Percentiles rank a stretch among this genome's conserved stretches.
Evolutionary conservation across 1,140 invertebrate species (phyloP).

Genomic region (Atta colombica): DNA sequence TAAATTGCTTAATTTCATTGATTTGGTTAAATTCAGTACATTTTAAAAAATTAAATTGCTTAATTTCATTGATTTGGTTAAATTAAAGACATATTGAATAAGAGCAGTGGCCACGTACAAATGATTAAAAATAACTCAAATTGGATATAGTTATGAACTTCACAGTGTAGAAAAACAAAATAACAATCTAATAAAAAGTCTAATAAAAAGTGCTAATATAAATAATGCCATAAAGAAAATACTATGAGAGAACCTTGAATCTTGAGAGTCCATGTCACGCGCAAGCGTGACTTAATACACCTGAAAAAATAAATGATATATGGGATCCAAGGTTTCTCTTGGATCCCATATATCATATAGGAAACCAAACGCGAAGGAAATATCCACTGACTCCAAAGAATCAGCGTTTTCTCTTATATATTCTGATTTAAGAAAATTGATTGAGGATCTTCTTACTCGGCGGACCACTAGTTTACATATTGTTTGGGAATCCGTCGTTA

Average conservation of each 20-base stretch:
- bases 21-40: no score
- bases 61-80: no score
- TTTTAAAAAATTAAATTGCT: no score
- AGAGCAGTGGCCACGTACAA: no score
- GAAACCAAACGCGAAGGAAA: background rate
- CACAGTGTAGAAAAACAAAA: background rate
- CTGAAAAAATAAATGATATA: slow-evolving; percentile 4
- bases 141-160: no score
- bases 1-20: no score
- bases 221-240: background rate
- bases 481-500: slow-evolving; percentile 47
- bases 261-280: background rate
- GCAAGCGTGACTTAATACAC: background rate
- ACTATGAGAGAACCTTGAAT: background rate
- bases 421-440: slow-evolving; percentile 30
- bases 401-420: background rate
- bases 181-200: background rate
- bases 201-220: background rate
- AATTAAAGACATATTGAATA: no score
- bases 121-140: no score
- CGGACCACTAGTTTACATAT: slow-evolving; percentile 27
- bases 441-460: background rate
- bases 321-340: background rate
- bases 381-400: background rate
- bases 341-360: no score